Evolutionary conservation across 2,888 invertebrate species (phyloP), one percentile per base, ranked within the genome.

Genomic region (Ametastegia equiseti): DNA sequence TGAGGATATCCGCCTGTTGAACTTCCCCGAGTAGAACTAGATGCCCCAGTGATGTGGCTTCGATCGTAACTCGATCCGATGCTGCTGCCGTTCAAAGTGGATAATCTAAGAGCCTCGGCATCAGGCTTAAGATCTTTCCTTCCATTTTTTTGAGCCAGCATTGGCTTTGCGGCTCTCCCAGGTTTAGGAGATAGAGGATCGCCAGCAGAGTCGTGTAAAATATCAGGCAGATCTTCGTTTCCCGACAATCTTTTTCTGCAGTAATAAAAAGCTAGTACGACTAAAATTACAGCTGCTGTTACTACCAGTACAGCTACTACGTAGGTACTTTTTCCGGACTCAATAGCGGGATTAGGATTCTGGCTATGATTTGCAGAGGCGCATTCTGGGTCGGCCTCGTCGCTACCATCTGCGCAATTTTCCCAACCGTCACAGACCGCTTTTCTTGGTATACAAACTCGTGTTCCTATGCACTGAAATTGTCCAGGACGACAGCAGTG

Each of bases 391-490:
- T 94, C 93, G 6, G 94, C 92, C 90, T 97, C 97, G 90, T 97
- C 97, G 0, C 96, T 94, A 0, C 96, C 96, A 92, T 97, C 97
- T 0, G 94, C 94, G 89, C 97, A 97, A 89, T 97, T 95, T 11
- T 94, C 94, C 91, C 94, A 95, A 0, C 96, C 95, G 91, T 97
- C 97, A 87, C 97, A 97, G 0, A 97, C 92, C 7, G 94, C 91
- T 0, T 93, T 92, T 2, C 94, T 92, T 0, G 96, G 93, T 27
- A 97, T 94, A 86, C 97, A 97, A 0, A 95, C 94, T 19, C 95
- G 95, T 60, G 95, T 95, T 81, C 94, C 94, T n/a, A 95, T 95
- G 89, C 96, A 97, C 80, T 94, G 94, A 88, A 96, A 97, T 86
- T 93, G 92, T 0, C 93, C 92, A 0, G 92, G 90, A 73, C 93